Conservation (phyloP, 1,140 invertebrate species). For the Trachymyrmex cornetzi region DNA sequence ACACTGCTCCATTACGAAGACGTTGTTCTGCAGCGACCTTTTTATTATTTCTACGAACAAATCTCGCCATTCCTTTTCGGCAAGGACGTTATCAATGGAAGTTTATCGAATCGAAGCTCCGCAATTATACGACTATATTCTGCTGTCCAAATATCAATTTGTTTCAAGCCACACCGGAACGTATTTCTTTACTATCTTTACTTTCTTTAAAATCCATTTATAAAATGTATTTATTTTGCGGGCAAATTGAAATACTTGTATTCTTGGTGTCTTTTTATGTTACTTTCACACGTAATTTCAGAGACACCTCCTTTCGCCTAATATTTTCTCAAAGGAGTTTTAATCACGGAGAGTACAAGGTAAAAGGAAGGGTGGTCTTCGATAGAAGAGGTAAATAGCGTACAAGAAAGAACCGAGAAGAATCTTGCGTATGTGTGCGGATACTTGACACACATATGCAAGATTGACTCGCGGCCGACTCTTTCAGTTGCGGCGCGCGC, state of each 20-base stretch:
- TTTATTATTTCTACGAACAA: constrained; percentile 38
- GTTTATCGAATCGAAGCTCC: constrained; percentile 39
- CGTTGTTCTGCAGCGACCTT: background rate
- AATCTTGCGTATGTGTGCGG: background rate
- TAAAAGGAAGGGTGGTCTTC: background rate
- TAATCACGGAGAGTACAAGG: constrained; percentile 65
- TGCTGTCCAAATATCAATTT: constrained; percentile 7
- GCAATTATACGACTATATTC: constrained; percentile 13
- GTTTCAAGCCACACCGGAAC: background rate
- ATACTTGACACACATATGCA: background rate
- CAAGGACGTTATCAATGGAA: constrained; percentile 35
- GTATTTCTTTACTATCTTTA: background rate
- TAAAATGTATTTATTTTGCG: constrained; percentile 6
- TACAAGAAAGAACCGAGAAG: constrained; percentile 10
- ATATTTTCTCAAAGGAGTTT: constrained; percentile 59
- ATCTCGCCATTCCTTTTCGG: constrained; percentile 7
- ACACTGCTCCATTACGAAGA: constrained; percentile 60
- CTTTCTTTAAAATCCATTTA: too few relatives aligned
- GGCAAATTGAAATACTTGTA: background rate
- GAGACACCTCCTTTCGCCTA: constrained; percentile 13
- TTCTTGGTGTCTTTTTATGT: background rate
- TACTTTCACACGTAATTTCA: background rate
- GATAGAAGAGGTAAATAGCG: constrained; percentile 24
- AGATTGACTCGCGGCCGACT: constrained; percentile 55
- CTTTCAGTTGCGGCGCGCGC: constrained; percentile 69